Evolutionary conservation across 2,797 vertebrate species (phyloP), one percentile per base, ranked within the genome.

Genomic region (Salarias fasciatus): DNA sequence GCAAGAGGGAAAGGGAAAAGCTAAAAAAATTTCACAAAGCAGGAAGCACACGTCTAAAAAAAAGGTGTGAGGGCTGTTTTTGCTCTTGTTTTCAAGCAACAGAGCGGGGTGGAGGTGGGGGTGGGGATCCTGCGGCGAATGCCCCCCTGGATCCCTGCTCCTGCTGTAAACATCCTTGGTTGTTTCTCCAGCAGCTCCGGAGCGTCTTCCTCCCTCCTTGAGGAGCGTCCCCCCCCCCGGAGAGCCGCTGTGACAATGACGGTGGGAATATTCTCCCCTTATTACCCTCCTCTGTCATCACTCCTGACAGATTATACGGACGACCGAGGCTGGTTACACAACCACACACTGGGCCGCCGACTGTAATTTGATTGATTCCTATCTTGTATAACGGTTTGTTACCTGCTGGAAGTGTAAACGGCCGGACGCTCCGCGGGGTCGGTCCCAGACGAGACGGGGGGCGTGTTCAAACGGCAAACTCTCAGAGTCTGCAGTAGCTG

Each of bases 301-400:
- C 82, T 80, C 86, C 64, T 87, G 90, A 89, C 88, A 86, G 76
- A 72, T 82, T 57, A 79, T 83, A 86, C 53, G 87, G 88, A 89
- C 86, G 84, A 90, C 72, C 66, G 57, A 56, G 72, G 82, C 66
- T 88, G 86, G 88, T 90, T 89, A 85, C 83, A 71, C 77, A 82
- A 90, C 88, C 85, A 77, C 87, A 86, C 84, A 69, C 59, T 56
- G 84, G 74, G 75, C 85, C 91, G 83, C 87, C 80, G 85, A 91
- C 89, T 77, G 86, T 85, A 86, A 86, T 88, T 68, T 81, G 88
- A 92, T 90, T 87, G 89, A 91, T 92, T 91, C 85, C 87, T 6
- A 55, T 93, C 92, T 88, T 79, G 84, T 89, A 84, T 73, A 86
- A 92, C 75, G 77, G 56, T 87, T 85, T 89, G 86, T 88, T 88